A percentile compares a stretch with the other conserved stretches of the same genome.
These are phyloP conservation scores for Fregata magnificens DNA, from an alignment of 2,113 vertebrate species.

Conservation along the genomic window DNA sequence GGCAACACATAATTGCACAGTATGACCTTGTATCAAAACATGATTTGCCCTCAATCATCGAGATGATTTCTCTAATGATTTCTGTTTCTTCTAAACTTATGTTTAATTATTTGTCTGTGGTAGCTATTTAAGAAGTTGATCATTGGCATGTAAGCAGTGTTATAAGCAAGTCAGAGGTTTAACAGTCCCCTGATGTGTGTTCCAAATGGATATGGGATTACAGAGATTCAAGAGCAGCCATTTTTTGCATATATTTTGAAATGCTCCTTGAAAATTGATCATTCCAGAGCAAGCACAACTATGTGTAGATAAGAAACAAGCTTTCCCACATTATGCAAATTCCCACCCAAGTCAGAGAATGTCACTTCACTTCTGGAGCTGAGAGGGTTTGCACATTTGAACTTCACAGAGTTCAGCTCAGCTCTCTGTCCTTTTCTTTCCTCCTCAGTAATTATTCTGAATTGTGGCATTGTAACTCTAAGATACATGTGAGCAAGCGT, in stretches of 20 bases:
- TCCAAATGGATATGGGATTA: neutral
- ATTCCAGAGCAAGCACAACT: neutral
- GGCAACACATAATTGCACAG: neutral
- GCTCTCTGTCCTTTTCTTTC: neutral
- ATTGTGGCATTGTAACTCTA: neutral
- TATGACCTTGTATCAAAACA: neutral
- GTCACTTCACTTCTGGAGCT: neutral
- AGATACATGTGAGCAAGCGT: neutral
- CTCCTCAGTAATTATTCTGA: neutral
- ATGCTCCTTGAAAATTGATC: neutral
- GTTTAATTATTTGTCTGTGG: neutral
- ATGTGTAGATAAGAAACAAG: slow-evolving; percentile 29
- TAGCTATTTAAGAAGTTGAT: neutral
- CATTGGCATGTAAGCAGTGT: neutral
- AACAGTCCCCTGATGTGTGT: neutral
- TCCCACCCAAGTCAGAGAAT: neutral
- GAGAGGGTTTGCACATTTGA: neutral
- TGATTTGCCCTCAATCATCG: neutral
- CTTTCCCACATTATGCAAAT: slow-evolving; percentile 40
- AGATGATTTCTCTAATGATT: neutral
- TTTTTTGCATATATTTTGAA: slow-evolving; percentile 1
- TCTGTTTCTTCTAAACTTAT: neutral
- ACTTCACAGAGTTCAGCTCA: slow-evolving; percentile 5
- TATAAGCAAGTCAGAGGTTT: neutral
- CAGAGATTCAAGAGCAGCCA: neutral